Evolutionary conservation across 2,113 vertebrate species (phyloP), one percentile per base, ranked within the genome.

Genomic region (Lota lota): DNA sequence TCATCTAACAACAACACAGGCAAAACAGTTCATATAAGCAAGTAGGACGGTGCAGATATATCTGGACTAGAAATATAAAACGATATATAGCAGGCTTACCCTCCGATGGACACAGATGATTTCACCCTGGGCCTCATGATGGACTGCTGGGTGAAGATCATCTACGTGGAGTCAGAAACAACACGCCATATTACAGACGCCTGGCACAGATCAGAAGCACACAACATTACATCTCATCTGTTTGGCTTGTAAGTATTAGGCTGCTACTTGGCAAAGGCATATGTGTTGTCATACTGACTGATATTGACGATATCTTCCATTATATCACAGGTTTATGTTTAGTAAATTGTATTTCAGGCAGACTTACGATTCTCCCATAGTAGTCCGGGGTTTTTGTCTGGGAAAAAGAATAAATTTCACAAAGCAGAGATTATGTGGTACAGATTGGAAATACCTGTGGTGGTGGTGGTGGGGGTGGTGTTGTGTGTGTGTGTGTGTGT

Each of bases 71-170:
- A n/a, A n/a, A 56, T 7, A 56, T n/a, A 18, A 56, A 50, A 14
- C n/a, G 40, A 17, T 14, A 56, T 12, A 10, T 47, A 64, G 78
- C 40, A 53, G 66, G 82, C 97, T 81, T 94, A 99, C 97, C 93
- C 96, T 84, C 93, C 94, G 0, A 99, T 88, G 53, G 97, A 99
- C 85, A 99, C 97, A 0, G 97, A 98, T 22, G 97, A 98, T 86
- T 99, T 99, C 81, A 98, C 96, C 51, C 94, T 94, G 83, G 97
- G 93, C 76, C 95, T 95, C 94, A 94, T 87, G 63, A 98, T 91
- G 69, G 94, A 92, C 83, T 97, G 96, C 71, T 97, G 95, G 51
- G 94, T 96, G 75, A 96, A 99, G 87, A 98, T 97, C 87, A 96
- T 97, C 97, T 99, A 72, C 2, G 79, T 84, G 47, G 50, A 67